phyloP scores from a whole-genome alignment of 30 jellyfish, hydroid and myxozoan genomes.

The Hydractinia symbiolongicarpus region DNA sequence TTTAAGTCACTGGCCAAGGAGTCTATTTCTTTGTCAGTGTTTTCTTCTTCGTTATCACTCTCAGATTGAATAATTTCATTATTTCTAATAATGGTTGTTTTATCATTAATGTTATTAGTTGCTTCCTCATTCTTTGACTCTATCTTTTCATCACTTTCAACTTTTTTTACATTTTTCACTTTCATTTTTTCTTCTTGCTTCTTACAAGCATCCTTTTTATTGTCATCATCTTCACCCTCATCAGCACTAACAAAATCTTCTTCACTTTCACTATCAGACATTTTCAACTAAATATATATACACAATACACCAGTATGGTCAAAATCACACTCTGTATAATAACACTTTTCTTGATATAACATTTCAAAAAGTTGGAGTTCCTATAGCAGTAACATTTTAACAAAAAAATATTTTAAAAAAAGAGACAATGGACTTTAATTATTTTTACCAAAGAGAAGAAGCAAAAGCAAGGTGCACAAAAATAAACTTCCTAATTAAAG shows the following conservation, averaged over 20 bases:
- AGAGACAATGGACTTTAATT: too few relatives aligned
- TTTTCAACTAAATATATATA: neutral
- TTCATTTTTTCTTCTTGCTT: neutral
- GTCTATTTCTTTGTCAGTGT: neutral
- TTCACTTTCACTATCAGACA: conserved; percentile 41
- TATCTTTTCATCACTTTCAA: neutral
- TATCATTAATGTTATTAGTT: neutral
- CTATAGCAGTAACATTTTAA: too few relatives aligned
- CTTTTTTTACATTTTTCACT: neutral
- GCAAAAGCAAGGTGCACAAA: too few relatives aligned
- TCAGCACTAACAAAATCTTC: conserved; percentile 92
- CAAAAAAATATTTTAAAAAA: too few relatives aligned
- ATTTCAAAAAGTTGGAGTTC: too few relatives aligned
- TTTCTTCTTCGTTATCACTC: neutral
- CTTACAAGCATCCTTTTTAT: neutral
- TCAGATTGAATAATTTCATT: neutral
- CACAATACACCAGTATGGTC: too few relatives aligned
- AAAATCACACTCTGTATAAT: too few relatives aligned
- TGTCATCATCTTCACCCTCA: conserved; percentile 56
- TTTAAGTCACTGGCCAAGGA: neutral
- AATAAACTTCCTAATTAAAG: too few relatives aligned
- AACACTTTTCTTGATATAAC: too few relatives aligned
- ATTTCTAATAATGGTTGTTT: neutral
- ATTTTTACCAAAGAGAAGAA: too few relatives aligned
- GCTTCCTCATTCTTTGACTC: neutral